phyloP scores from a whole-genome alignment of 2,113 vertebrate genomes.

The Brachyistius frenatus region DNA sequence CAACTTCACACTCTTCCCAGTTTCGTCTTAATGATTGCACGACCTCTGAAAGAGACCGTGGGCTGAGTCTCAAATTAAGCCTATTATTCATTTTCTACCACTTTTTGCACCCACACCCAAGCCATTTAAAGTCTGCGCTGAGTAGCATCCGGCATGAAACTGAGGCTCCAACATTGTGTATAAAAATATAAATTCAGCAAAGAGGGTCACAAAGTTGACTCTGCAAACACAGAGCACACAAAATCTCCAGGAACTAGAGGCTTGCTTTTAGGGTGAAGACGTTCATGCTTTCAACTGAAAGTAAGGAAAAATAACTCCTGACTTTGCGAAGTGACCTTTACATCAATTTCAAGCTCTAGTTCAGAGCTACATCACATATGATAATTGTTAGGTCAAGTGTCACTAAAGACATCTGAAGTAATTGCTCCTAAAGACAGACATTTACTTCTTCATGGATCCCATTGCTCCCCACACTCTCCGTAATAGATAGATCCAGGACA shows the following conservation, averaged over 20 bases:
- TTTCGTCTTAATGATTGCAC: constrained; percentile 33
- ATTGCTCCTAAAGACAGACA: constrained; percentile 62
- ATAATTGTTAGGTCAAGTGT: constrained; percentile 75
- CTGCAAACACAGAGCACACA: not conserved
- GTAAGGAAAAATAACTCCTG: constrained; percentile 29
- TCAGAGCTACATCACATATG: constrained; percentile 70
- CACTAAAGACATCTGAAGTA: constrained; percentile 72
- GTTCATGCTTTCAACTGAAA: constrained; percentile 39
- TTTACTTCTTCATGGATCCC: constrained; percentile 33
- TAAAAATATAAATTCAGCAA: constrained; percentile 27
- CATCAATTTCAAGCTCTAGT: constrained; percentile 77
- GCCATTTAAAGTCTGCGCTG: constrained; percentile 21
- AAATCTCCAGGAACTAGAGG: constrained; percentile 13
- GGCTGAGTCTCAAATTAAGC: constrained; percentile 54
- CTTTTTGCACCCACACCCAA: constrained; percentile 32
- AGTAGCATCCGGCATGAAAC: constrained; percentile 25
- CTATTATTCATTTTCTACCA: constrained; percentile 47
- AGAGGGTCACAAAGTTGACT: constrained; percentile 34
- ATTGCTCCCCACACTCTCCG: constrained; percentile 12
- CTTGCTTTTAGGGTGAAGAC: constrained; percentile 17
- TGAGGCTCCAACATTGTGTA: constrained; percentile 15
- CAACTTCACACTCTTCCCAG: constrained; percentile 41
- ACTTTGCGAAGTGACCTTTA: constrained; percentile 74
- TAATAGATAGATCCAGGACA: constrained; percentile 36
- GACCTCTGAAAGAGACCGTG: constrained; percentile 45